Evolutionary conservation across 2,888 invertebrate genomes (phyloP).

Genomic region (Leptopilina myrica): DNA sequence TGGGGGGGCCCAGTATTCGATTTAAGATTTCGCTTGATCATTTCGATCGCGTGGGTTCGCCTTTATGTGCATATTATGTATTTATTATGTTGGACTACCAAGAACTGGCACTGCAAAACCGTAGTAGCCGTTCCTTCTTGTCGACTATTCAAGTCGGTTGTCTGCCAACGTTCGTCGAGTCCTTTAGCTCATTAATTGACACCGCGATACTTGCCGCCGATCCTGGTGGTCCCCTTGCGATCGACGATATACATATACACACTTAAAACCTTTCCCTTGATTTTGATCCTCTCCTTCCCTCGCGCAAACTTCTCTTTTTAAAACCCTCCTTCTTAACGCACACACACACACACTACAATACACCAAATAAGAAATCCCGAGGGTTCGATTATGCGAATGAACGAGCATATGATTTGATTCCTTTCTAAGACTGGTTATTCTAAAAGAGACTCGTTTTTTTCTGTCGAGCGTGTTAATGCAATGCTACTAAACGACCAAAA

Average conservation of each 20-base stretch:
- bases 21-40: conserved; percentile 68
- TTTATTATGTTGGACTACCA: conserved; percentile 75
- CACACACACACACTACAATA: background rate
- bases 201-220: conserved; percentile 73
- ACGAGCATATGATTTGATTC: conserved; percentile 52
- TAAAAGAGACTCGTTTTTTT: conserved; percentile 51
- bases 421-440: conserved; percentile 49
- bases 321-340: background rate
- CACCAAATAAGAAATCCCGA: conserved; percentile 27
- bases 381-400: conserved; percentile 53
- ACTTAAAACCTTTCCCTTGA: conserved; percentile 50
- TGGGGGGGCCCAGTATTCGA: conserved; percentile 4
- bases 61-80: conserved; percentile 77
- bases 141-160: conserved; percentile 38
- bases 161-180: conserved; percentile 51
- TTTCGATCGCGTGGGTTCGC: conserved; percentile 74
- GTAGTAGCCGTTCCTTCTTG: conserved; percentile 61
- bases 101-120: conserved; percentile 74
- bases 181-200: conserved; percentile 74
- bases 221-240: conserved; percentile 73
- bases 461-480: conserved; percentile 56
- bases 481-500: conserved; percentile 55
- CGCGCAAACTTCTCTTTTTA: background rate
- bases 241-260: conserved; percentile 54
- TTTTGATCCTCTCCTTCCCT: conserved; percentile 51